Percentiles rank a stretch among this genome's conserved stretches.
These are phyloP conservation scores for Melanophora roralis DNA, from an alignment of 2,888 invertebrate genomes.

Conservation along the genomic window DNA sequence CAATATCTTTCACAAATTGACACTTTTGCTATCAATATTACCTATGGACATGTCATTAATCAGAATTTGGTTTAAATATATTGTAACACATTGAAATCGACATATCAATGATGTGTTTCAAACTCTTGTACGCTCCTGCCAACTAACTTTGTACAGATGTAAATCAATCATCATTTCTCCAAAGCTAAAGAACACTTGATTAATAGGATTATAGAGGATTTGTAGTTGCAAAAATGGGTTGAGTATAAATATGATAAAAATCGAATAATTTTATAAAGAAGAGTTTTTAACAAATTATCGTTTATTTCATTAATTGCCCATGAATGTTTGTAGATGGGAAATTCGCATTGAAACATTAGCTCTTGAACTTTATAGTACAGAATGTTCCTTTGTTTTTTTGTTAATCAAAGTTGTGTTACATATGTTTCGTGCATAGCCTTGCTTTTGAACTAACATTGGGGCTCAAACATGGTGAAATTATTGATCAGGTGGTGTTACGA, in stretches of 20 bases:
- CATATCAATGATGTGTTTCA: conserved; percentile 60
- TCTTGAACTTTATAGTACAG: too few relatives aligned
- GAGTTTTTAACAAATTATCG: background rate
- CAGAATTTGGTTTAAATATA: conserved; percentile 60
- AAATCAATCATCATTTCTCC: conserved; percentile 29
- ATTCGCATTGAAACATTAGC: too few relatives aligned
- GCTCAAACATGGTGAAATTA: too few relatives aligned
- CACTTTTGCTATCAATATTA: background rate
- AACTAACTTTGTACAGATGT: too few relatives aligned
- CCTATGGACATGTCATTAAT: conserved; percentile 56
- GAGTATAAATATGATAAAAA: background rate
- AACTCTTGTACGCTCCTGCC: conserved; percentile 22
- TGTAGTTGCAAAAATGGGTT: background rate
- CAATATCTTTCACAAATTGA: background rate
- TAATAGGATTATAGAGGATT: conserved; percentile 32
- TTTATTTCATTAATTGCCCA: background rate
- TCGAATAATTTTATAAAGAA: background rate
- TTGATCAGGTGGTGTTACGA: too few relatives aligned
- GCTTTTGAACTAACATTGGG: too few relatives aligned
- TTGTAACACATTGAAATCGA: conserved; percentile 35
- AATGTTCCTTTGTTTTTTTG: too few relatives aligned
- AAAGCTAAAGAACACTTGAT: background rate
- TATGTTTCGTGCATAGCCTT: too few relatives aligned
- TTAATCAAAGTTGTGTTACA: too few relatives aligned
- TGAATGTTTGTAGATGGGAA: too few relatives aligned